Percentiles rank a stretch among this genome's conserved stretches.
These are phyloP conservation scores for Atherinomorus stipes DNA, from an alignment of 2,113 vertebrate genomes.

Conservation along the genomic window DNA sequence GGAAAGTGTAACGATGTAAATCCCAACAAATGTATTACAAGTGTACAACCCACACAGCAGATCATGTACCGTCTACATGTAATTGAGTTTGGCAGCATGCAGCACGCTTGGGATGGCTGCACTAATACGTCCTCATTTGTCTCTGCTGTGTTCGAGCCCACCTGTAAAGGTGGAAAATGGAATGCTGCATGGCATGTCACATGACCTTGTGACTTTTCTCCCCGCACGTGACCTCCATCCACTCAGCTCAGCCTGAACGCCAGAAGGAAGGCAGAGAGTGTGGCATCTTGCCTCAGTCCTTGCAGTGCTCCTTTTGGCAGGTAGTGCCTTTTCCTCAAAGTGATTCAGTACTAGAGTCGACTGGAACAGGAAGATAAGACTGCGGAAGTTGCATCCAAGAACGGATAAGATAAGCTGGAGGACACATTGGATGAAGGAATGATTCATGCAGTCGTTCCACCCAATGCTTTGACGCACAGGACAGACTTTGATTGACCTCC, in stretches of 20 bases:
- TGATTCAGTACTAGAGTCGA: slow-evolving; percentile 39
- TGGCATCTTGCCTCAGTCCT: slow-evolving; percentile 22
- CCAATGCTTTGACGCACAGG: slow-evolving; percentile 39
- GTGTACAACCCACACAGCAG: slow-evolving; percentile 24
- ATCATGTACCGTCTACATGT: slow-evolving; percentile 35
- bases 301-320: slow-evolving; percentile 54
- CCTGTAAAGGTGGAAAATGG: slow-evolving; percentile 16
- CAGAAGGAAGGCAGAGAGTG: neutral
- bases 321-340: slow-evolving; percentile 77
- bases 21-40: slow-evolving; percentile 28
- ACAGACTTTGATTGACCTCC: slow-evolving; percentile 47
- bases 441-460: slow-evolving; percentile 26
- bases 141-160: slow-evolving; percentile 12
- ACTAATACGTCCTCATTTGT: slow-evolving; percentile 35
- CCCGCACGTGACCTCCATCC: slow-evolving; percentile 60
- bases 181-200: slow-evolving; percentile 62
- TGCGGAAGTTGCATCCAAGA: slow-evolving; percentile 25
- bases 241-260: slow-evolving; percentile 34
- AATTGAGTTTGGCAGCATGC: slow-evolving; percentile 23
- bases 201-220: slow-evolving; percentile 49
- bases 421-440: slow-evolving; percentile 40
- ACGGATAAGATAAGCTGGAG: slow-evolving; percentile 32
- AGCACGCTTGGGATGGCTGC: slow-evolving; percentile 27
- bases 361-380: slow-evolving; percentile 28
- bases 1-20: slow-evolving; percentile 47